A percentile compares a stretch with the other conserved stretches of the same genome.
Conservation (phyloP, 2,797 vertebrate species). For the Babyrousa celebensis region DNA sequence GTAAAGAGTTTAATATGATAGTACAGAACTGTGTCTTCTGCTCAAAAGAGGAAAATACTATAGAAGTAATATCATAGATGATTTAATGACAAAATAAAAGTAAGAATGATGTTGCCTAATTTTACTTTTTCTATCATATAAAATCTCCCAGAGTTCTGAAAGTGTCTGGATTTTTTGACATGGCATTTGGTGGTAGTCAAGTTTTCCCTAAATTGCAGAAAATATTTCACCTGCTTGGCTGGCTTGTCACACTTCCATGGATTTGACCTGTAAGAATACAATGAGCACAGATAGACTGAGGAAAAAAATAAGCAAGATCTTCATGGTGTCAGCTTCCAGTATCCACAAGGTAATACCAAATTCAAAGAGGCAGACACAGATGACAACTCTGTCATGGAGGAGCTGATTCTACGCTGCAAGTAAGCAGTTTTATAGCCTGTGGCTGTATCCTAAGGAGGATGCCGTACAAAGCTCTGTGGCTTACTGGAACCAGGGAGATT, state of each 20-base stretch:
- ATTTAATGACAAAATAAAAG: constrained; percentile 3
- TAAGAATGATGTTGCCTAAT: neutral
- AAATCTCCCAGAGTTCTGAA: neutral
- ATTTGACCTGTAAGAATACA: neutral
- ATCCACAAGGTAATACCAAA: neutral
- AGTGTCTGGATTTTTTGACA: neutral
- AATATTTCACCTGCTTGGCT: neutral
- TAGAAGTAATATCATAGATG: neutral
- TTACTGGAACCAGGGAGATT: neutral
- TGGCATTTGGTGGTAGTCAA: neutral
- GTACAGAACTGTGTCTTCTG: neutral
- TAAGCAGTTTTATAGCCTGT: neutral
- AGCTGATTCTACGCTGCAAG: neutral
- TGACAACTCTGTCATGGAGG: neutral
- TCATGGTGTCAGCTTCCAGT: neutral
- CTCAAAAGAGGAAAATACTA: neutral
- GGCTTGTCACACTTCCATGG: neutral
- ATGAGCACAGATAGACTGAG: neutral
- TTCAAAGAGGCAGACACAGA: neutral
- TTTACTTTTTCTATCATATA: neutral
- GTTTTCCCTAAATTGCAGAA: neutral
- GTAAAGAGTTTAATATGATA: neutral
- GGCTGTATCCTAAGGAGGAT: neutral
- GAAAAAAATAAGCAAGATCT: neutral
- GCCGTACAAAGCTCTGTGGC: neutral